phyloP scores from a whole-genome alignment of 2,888 invertebrate genomes.

The Odontocolon sp. region DNA sequence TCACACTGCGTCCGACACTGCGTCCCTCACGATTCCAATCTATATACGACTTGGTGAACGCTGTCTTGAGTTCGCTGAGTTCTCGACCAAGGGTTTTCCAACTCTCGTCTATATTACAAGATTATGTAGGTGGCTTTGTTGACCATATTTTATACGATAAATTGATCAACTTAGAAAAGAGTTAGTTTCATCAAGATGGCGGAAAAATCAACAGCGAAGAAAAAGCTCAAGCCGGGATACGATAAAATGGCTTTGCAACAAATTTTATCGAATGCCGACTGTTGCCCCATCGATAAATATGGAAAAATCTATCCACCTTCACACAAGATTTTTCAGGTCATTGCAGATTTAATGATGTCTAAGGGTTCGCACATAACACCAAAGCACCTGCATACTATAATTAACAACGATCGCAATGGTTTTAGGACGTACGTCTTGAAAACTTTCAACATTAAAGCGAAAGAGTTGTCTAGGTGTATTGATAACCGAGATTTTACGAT shows the following conservation, averaged over 20 bases:
- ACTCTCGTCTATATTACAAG: too few species aligned
- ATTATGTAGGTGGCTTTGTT: too few species aligned
- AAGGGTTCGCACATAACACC: slow-evolving; percentile 34
- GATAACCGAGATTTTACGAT: slow-evolving; percentile 7
- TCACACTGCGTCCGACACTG: too few species aligned
- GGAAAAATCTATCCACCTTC: slow-evolving; percentile 29
- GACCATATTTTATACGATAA: too few species aligned
- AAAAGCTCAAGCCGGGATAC: slow-evolving; percentile 19
- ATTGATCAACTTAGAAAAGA: too few species aligned
- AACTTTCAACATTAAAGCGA: slow-evolving; percentile 10
- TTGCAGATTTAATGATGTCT: slow-evolving; percentile 32
- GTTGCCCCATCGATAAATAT: slow-evolving; percentile 12
- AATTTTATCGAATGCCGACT: slow-evolving; percentile 33
- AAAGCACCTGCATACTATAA: slow-evolving; percentile 44
- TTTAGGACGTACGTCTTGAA: slow-evolving; percentile 17
- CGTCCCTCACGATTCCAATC: too few species aligned
- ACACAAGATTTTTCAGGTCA: slow-evolving; percentile 14
- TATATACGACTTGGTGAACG: too few species aligned
- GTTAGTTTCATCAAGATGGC: too few species aligned
- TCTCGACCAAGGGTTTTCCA: too few species aligned
- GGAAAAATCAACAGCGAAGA: background rate
- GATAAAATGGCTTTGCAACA: slow-evolving; percentile 31
- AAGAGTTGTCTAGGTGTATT: slow-evolving; percentile 1
- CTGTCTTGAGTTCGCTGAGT: too few species aligned
- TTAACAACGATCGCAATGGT: slow-evolving; percentile 43